Percentiles rank a stretch among this genome's conserved stretches.
Conservation (phyloP, 2,797 vertebrate species). For the Zonotrichia albicollis region DNA sequence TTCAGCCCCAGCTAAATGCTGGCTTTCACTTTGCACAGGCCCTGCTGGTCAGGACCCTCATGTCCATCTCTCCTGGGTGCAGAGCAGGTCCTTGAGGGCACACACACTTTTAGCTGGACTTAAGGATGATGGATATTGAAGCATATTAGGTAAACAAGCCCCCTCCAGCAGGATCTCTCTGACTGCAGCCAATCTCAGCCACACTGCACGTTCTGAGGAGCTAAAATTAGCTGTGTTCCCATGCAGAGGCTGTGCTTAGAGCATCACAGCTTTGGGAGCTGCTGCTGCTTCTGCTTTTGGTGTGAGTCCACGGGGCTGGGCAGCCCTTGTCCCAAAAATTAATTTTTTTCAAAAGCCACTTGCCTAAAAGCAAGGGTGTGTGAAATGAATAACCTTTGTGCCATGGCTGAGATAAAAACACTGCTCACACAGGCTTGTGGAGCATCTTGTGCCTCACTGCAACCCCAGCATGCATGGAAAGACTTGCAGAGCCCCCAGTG, state of each 20-base stretch:
- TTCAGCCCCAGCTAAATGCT: neutral
- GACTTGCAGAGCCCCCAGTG: neutral
- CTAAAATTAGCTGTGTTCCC: neutral
- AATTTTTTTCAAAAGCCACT: neutral
- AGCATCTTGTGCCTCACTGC: neutral
- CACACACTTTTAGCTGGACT: neutral
- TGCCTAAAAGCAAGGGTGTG: neutral
- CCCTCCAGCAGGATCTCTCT: neutral
- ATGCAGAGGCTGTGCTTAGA: neutral
- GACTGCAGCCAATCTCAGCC: neutral
- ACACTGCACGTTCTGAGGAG: accelerated
- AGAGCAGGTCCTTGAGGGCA: neutral
- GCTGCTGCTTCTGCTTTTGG: neutral
- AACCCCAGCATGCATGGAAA: neutral
- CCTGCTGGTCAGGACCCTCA: neutral
- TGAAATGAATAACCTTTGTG: neutral
- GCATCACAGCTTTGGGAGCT: accelerated
- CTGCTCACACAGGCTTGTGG: neutral
- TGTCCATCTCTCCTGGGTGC: neutral
- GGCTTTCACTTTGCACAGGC: neutral
- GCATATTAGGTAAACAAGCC: neutral
- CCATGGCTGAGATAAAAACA: accelerated
- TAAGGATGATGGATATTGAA: neutral
- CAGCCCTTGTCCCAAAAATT: neutral
- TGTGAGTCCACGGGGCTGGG: neutral